Base-by-base conservation (phyloP, 2,113 vertebrate genomes). In the Pangasianodon hypophthalmus region DNA sequence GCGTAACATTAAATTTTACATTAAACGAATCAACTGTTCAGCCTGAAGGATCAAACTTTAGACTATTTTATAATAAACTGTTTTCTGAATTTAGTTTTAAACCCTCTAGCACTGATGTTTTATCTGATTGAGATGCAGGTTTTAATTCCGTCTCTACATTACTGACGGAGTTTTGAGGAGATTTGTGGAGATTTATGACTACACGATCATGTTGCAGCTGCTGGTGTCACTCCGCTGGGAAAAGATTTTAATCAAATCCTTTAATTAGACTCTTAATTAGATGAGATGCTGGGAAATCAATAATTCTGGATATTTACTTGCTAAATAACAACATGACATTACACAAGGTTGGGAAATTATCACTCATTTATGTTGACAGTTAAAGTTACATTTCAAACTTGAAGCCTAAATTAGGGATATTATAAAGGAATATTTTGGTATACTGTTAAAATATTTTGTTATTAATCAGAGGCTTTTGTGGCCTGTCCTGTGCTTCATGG, bases 201-300 rank as follows among this genome's bases (percentile, higher is more conserved):
- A 41, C 13, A n/a, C 0, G 77, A 18, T 7, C n/a, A 26, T 52
- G 48, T 6, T 79, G 48, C 44, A 85, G 41, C 84, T 67, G 44
- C 58, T 32, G 77, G 48, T 52, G 21, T 48, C 1, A 26, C 58
- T n/a, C 83, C 56, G 21, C 56, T 60, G 83, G 83, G 83, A 60
- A 29, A 11, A 84, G 54, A 84, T 58, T 84, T 84, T 79, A 62
- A 84, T 84, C 58, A 84, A 29, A 64, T 58, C 56, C 83, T 62
- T 41, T 84, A 85, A 85, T 85, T 85, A 64, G 58, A 67, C 13
- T 44, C 60, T 8, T 48, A 85, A 85, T 85, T 46, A 85, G 26
- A n/a, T 48, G 58, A 50, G 60, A 85, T 62, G 83, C 58, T 46
- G 60, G 11, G n/a, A 64, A 48, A 62, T 62, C 58, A 64, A 64